Conservation (phyloP, 2,113 vertebrate species). For the Falcunculus frontatus region DNA sequence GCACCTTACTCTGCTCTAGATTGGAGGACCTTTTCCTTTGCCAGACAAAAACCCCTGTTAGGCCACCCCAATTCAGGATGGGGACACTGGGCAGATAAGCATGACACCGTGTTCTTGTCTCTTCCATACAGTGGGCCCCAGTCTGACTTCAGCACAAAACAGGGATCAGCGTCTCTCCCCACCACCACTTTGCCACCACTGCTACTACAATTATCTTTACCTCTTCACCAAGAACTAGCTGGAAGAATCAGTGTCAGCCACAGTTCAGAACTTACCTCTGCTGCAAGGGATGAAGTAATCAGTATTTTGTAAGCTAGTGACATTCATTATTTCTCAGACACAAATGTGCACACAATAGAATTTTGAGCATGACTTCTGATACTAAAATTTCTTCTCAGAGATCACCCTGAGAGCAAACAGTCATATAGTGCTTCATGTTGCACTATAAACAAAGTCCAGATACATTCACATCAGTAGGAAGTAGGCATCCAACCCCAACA, state of each 20-base stretch:
- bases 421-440: not conserved
- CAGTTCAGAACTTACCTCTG: not conserved
- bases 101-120: not conserved
- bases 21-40: not conserved
- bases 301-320: not conserved
- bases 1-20: not conserved
- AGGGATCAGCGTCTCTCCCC: not conserved
- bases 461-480: not conserved
- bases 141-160: not conserved
- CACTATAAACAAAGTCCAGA: not conserved
- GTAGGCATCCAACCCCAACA: not conserved
- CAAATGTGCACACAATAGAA: not conserved
- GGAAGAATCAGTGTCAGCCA: not conserved
- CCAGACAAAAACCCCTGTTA: not conserved
- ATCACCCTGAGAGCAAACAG: not conserved
- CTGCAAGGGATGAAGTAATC: not conserved
- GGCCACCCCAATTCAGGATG: not conserved
- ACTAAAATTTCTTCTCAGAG: not conserved
- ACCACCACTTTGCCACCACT: not conserved
- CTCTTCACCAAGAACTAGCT: not conserved
- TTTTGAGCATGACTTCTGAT: not conserved
- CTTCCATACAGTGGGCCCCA: not conserved
- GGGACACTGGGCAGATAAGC: not conserved
- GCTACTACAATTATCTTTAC: not conserved
- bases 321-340: not conserved